Conservation (phyloP, 2,113 vertebrate genomes). For the Callorhinus ursinus region DNA sequence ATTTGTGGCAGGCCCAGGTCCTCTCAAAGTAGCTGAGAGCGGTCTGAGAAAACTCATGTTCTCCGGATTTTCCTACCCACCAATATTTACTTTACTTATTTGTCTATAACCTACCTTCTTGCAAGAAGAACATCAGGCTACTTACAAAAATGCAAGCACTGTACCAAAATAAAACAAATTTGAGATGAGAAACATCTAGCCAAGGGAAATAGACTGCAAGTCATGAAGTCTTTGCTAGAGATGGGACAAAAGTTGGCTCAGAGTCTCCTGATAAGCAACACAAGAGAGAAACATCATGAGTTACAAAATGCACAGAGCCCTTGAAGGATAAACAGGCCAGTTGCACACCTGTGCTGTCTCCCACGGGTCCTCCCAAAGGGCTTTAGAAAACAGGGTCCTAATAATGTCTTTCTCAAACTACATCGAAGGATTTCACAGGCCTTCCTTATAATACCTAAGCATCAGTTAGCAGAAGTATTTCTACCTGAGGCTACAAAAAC, state of each 20-base stretch:
- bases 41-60: not conserved
- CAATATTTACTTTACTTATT: not conserved
- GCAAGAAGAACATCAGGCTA: not conserved
- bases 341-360: too few species aligned
- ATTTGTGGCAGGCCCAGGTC: not conserved
- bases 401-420: not conserved
- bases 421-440: not conserved
- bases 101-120: not conserved
- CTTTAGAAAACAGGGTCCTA: not conserved
- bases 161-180: not conserved
- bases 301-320: not conserved
- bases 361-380: not conserved
- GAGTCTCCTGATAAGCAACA: not conserved
- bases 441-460: not conserved
- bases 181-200: not conserved
- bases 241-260: not conserved
- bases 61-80: not conserved
- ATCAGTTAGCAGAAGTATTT: not conserved
- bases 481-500: not conserved
- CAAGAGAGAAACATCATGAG: not conserved
- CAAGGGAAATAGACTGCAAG: not conserved
- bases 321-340: not conserved
- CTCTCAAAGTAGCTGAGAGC: not conserved
- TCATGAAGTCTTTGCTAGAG: not conserved
- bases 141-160: slow-evolving; percentile 19